A percentile compares a stretch with the other conserved stretches of the same genome.
phyloP scores from a whole-genome alignment of 2,113 vertebrate genomes.

The Pluvianellus socialis region DNA sequence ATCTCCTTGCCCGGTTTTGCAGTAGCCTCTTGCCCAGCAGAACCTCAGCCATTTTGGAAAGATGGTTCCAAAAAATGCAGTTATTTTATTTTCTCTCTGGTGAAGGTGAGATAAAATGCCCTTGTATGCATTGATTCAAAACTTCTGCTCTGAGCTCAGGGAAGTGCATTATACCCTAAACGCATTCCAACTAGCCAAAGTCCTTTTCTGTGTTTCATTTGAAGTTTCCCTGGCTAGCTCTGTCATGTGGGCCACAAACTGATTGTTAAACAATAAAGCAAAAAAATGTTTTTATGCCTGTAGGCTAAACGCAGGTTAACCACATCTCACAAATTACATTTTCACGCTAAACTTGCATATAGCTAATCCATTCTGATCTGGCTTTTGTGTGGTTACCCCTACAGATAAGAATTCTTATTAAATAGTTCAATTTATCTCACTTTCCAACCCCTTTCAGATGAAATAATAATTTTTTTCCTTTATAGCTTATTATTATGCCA shows the following conservation, averaged over 20 bases:
- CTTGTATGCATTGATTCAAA: background rate
- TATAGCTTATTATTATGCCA: background rate
- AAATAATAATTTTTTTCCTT: background rate
- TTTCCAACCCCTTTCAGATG: background rate
- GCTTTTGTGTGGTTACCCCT: background rate
- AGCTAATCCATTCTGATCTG: background rate
- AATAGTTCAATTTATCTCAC: background rate
- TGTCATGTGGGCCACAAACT: background rate
- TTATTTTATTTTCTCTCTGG: background rate
- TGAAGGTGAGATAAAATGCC: background rate
- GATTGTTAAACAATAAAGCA: background rate
- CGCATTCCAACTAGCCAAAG: background rate
- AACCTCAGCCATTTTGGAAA: background rate
- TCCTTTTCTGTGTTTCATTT: background rate
- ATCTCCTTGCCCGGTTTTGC: background rate
- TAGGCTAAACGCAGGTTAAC: background rate
- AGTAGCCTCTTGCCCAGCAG: background rate
- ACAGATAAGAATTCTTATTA: constrained; percentile 3
- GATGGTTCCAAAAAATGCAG: background rate
- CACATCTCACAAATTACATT: background rate
- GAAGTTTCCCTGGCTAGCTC: background rate
- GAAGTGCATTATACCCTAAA: background rate
- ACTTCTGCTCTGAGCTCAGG: background rate
- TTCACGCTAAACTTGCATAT: background rate
- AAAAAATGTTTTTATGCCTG: background rate